Evolutionary conservation across 2,113 vertebrate species (phyloP).

Genomic region (Callocephalon fimbriatum): DNA sequence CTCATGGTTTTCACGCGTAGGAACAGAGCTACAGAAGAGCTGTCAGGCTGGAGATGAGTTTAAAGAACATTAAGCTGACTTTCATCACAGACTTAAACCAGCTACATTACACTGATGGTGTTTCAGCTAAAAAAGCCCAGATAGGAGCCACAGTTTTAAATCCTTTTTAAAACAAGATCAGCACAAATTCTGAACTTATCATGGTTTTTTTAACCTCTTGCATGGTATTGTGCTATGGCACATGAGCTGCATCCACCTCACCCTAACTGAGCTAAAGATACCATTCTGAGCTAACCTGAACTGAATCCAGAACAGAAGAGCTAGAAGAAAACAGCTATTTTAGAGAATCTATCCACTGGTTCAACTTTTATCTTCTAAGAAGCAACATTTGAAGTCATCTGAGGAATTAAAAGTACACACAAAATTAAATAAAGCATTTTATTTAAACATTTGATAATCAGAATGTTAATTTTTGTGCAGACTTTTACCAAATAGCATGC

Average conservation of each 20-base stretch:
- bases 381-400: background rate
- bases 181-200: background rate
- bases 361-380: background rate
- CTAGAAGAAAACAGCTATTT: background rate
- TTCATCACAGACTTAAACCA: conserved; percentile 4
- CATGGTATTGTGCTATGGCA: background rate
- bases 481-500: background rate
- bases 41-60: background rate
- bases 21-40: background rate
- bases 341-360: background rate
- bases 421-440: background rate
- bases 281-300: background rate
- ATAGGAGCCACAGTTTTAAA: background rate
- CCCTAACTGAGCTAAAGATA: background rate
- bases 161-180: conserved; percentile 9
- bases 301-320: background rate
- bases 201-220: background rate
- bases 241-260: background rate
- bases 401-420: background rate
- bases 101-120: background rate
- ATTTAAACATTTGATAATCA: background rate
- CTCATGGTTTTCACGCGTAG: background rate
- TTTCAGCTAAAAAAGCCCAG: background rate
- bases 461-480: background rate
- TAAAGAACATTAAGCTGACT: background rate